phyloP scores from a whole-genome alignment of 2,888 invertebrate genomes.

The Drosophila leonis region DNA sequence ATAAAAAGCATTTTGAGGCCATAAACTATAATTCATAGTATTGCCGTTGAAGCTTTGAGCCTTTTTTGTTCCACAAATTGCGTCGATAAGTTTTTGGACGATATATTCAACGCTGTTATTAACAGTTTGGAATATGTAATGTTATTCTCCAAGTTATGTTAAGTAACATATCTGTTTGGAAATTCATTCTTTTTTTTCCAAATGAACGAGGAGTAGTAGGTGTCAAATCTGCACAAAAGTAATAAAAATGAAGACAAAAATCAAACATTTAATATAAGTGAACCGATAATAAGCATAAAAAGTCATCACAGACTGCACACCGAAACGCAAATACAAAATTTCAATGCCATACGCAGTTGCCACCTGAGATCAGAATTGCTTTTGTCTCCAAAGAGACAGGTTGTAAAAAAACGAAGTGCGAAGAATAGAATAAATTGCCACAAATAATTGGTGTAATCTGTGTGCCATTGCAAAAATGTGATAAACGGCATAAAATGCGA shows the following conservation, averaged over 20 bases:
- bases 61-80: not conserved
- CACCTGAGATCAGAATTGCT: slow-evolving; percentile 34
- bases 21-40: too few relatives aligned
- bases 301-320: slow-evolving; percentile 1
- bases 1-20: not conserved
- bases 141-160: slow-evolving; percentile 33
- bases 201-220: slow-evolving; percentile 47
- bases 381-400: slow-evolving; percentile 44
- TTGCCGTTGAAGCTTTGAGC: not conserved
- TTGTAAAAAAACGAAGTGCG: slow-evolving; percentile 49
- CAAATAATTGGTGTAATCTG: slow-evolving; percentile 34
- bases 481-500: slow-evolving; percentile 50
- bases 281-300: slow-evolving; percentile 8
- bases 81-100: not conserved
- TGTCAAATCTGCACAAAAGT: slow-evolving; percentile 40
- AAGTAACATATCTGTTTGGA: slow-evolving; percentile 46
- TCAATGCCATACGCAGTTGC: slow-evolving; percentile 28
- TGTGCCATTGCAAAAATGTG: slow-evolving; percentile 37
- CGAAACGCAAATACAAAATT: slow-evolving; percentile 4
- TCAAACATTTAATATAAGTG: slow-evolving; percentile 19
- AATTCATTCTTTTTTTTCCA: slow-evolving; percentile 57
- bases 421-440: slow-evolving; percentile 32
- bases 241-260: slow-evolving; percentile 26
- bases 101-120: not conserved
- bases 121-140: slow-evolving; percentile 21